A percentile compares a stretch with the other conserved stretches of the same genome.
Conservation (phyloP, 2,797 vertebrate species). For the Sarcoramphus papa region DNA sequence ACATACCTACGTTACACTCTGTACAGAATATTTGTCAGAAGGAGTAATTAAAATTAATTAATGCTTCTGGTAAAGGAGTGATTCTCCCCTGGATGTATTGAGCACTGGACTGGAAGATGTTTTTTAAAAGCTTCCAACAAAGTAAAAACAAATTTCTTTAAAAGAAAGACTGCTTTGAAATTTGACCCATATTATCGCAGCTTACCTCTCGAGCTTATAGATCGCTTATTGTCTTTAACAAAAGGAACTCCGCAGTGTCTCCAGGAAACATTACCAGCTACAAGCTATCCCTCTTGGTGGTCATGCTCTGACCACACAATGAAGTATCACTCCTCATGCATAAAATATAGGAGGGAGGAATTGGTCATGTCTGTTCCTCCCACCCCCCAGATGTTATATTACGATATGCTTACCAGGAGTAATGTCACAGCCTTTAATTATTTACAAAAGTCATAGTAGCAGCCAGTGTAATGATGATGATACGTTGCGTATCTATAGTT, state of each 20-base stretch:
- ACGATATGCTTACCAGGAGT: background rate
- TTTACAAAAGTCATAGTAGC: background rate
- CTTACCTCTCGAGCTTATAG: background rate
- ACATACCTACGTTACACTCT: background rate
- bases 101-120: background rate
- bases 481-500: background rate
- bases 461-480: background rate
- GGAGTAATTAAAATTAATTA: conserved; percentile 37
- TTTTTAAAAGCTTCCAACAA: background rate
- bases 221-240: background rate
- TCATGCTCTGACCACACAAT: background rate
- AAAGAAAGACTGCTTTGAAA: background rate
- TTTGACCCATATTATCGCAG: background rate
- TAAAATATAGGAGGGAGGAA: background rate
- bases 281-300: background rate
- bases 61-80: background rate
- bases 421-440: conserved; percentile 14
- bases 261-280: background rate
- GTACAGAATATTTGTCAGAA: conserved; percentile 4
- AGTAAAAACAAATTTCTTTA: conserved; percentile 13
- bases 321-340: background rate
- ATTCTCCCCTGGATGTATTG: conserved; percentile 14
- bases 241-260: background rate
- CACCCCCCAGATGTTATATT: background rate
- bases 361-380: background rate